Evolutionary conservation across 2,797 vertebrate genomes (phyloP), one percentile per base, ranked within the genome.

Genomic region (Hapalemur alaotrensis): DNA sequence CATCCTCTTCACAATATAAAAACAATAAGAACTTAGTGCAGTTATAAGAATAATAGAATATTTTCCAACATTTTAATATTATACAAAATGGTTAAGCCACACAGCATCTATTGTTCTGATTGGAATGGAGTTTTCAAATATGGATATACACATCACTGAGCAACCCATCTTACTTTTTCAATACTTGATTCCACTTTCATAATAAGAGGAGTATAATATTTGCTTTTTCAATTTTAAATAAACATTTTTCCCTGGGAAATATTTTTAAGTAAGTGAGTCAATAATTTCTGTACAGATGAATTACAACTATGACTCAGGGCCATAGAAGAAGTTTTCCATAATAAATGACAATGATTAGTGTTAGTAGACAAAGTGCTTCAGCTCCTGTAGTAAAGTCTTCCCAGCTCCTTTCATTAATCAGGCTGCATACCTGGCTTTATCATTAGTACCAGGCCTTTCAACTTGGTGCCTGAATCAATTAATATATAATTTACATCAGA

Each of bases 291-390:
- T 76, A 38, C 10, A 69, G 48, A 89, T 89, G 90, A 98, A 97
- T 94, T 97, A 80, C 43, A 94, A 63, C 79, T 65, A 28, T 86
- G 91, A 93, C 93, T 97, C 95, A 95, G 90, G 94, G 95, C 96
- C 80, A 82, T 92, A 92, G 85, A 93, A 89, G 87, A 96, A 89
- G 69, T 96, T 70, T 88, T 57, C 76, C 46, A 35, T 95, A 98
- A 98, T 97, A 97, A 98, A 98, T 98, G 97, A 97, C 52, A 75
- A 94, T 97, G 96, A 98, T 98, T 97, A 98, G 85, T 57, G 92
- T n/a, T 89, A 95, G 69, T 48, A 97, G 97, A 95, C 83, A 95
- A 98, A 98, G 87, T 78, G 41, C 75, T 93, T 95, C 78, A 1
- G 23, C 87, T 98, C 97, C 32, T 65, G 1, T 59, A 96, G 96